Evolutionary conservation across 2,888 invertebrate genomes (phyloP), one percentile per base, ranked within the genome.

Genomic region (Eumacrocentrus americanus): DNA sequence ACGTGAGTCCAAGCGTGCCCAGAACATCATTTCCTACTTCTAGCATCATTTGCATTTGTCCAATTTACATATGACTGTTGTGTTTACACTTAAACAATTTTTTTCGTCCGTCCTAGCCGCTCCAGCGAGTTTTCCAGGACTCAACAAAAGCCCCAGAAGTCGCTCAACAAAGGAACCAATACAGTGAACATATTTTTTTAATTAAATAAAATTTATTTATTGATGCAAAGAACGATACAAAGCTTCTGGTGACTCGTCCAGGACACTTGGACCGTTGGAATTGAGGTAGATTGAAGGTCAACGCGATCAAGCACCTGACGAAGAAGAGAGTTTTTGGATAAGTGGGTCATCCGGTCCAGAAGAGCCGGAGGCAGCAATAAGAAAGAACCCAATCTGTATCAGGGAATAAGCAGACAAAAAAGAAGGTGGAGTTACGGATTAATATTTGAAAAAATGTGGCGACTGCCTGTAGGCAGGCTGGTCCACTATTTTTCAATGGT

Each of bases 291-390:
- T 6, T 29, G 5, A 9, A 29, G 29, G 29, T 9, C 29, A 4
- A 29, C 9, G 29, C 5, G 29, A 29, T 29, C 20, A 35, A 42
- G 6, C 46, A 46, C 46, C 46, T 46, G 46, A 46, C 18, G 29
- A 5, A 52, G 25, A 5, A 12, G 18, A 20, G 54, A 52, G 50
- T 52, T 58, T 56, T 55, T 52, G 50, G 60, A 67, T 61, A 70
- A 68, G 68, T 70, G 66, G 70, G 70, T 70, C 68, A 70, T 64
- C 61, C 67, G 64, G 63, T 65, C 58, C 62, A 60, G 29, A 9
- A 61, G 62, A 64, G 42, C 22, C 56, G 14, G 42, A 51, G 47
- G 29, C 56, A 47, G 52, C 14, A 44, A 40, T 42, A 34, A 54
- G 48, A 38, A 37, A 47, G 11, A 22, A 40, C 23, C 12, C 20